Percentiles rank a stretch among this genome's conserved stretches.
phyloP scores from a whole-genome alignment of 2,888 invertebrate species.

The Gortyna flavago region DNA sequence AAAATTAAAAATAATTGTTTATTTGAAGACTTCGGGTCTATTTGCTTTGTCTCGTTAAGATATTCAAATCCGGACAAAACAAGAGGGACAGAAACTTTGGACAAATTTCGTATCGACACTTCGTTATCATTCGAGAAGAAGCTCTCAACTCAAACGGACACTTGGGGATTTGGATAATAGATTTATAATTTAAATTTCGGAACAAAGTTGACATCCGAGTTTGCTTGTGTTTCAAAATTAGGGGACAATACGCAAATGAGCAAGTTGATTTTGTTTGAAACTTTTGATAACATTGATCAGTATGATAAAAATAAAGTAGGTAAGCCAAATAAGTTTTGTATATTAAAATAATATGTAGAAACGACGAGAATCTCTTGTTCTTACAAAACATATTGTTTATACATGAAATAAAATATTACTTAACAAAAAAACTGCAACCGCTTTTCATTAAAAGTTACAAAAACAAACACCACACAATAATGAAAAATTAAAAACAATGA shows the following conservation, averaged over 20 bases:
- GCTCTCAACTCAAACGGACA: constrained; percentile 65
- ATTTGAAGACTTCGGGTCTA: constrained; percentile 39
- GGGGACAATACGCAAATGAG: constrained; percentile 43
- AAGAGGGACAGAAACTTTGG: constrained; percentile 57
- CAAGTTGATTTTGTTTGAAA: constrained; percentile 46
- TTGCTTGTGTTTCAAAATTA: constrained; percentile 58
- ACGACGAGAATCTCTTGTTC: no score
- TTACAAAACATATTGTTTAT: neutral
- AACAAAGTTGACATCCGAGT: constrained; percentile 63
- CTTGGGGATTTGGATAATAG: constrained; percentile 63
- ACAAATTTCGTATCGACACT: constrained; percentile 66
- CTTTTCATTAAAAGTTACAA: neutral
- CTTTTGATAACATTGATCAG: constrained; percentile 24
- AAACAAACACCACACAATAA: neutral
- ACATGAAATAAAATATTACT: neutral
- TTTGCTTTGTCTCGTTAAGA: constrained; percentile 63
- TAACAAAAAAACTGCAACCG: neutral
- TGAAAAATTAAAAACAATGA: constrained; percentile 8
- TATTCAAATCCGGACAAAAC: constrained; percentile 66
- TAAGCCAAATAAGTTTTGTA: neutral
- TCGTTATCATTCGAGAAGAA: constrained; percentile 63
- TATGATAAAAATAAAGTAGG: neutral
- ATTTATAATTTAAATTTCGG: constrained; percentile 65
- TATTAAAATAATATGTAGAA: neutral
- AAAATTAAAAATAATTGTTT: constrained; percentile 64